Evolutionary conservation across 2,888 invertebrate species (phyloP), one percentile per base, ranked within the genome.

Genomic region (Agrotis puta): DNA sequence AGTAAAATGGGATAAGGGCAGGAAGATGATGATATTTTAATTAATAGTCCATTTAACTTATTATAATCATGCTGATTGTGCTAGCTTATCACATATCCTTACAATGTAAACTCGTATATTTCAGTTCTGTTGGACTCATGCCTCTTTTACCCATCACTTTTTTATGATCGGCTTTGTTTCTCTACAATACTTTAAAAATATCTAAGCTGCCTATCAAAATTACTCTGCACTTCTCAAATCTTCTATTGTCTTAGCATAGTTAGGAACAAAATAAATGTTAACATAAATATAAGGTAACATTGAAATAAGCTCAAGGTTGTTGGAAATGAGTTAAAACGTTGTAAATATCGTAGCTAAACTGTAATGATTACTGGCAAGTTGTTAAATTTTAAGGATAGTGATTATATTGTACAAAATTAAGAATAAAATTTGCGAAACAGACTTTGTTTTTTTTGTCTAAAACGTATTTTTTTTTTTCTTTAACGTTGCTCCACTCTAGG

Each of bases 291-390:
- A 71, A 66, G 18, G 54, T 22, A 11, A 47, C 9, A 43, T 11
- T 86, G 85, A 76, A 79, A 72, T 89, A 90, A 88, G 92, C 92
- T 92, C 92, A 91, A 92, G 85, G 89, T 92, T 92, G 91, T 93
- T 93, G 90, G 89, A 92, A 91, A 92, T 90, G 82, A 71, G 79
- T 77, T 79, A 81, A 79, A 75, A 72, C 73, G 59, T 73, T 89
- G 89, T 93, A 90, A 87, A 92, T 89, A 90, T 84, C 63, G 79
- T 79, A 85, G 70, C 64, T 72, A 61, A 67, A 72, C 33, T 45
- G 39, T 50, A 77, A 77, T 50, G 22, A 79, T 63, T 79, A 74
- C 77, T 69, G 70, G 57, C 58, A 79, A 76, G 81, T 81, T 88
- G 86, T 87, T 87, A 85, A 74, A 54, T 83, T 66, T 57, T 85